Evolutionary conservation across 2,888 invertebrate genomes (phyloP).

Genomic region (Zelleria hepariella): DNA sequence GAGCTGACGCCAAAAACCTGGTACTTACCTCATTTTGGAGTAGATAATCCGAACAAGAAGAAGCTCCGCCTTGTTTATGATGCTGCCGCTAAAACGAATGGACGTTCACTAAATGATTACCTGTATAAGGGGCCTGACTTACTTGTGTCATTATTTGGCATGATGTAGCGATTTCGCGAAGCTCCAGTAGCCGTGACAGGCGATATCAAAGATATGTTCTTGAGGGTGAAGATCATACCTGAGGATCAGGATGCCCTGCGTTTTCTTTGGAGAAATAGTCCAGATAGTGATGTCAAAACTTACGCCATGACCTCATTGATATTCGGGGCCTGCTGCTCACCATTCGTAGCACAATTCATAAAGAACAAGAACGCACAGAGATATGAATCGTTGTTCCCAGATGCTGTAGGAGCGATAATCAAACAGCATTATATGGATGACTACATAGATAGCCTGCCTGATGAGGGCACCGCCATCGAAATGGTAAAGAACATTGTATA

Average conservation of each 20-base stretch:
- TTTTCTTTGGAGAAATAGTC: conserved; percentile 20
- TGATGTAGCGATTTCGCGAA: conserved; percentile 6
- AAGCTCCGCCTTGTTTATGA: not conserved
- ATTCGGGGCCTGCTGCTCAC: conserved; percentile 17
- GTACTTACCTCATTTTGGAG: not conserved
- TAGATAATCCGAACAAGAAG: not conserved
- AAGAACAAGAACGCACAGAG: conserved; percentile 18
- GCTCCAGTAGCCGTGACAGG: conserved; percentile 9
- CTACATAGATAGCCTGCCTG: not conserved
- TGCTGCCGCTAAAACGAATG: not conserved
- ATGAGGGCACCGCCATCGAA: not conserved
- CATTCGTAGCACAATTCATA: conserved; percentile 16
- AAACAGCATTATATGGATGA: not conserved
- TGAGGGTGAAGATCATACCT: conserved; percentile 19
- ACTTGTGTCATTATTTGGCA: not conserved
- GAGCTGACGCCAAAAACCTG: not conserved
- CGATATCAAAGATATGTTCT: conserved; percentile 19
- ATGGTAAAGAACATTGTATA: not conserved
- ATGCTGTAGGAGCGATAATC: not conserved
- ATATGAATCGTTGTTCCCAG: not conserved
- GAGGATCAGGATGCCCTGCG: conserved; percentile 25
- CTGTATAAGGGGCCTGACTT: conserved; percentile 1
- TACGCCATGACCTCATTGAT: conserved; percentile 16
- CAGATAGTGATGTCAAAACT: conserved; percentile 5
- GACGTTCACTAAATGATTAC: not conserved